phyloP scores from a whole-genome alignment of 2,888 invertebrate genomes.

The Melinopterus prodromus region DNA sequence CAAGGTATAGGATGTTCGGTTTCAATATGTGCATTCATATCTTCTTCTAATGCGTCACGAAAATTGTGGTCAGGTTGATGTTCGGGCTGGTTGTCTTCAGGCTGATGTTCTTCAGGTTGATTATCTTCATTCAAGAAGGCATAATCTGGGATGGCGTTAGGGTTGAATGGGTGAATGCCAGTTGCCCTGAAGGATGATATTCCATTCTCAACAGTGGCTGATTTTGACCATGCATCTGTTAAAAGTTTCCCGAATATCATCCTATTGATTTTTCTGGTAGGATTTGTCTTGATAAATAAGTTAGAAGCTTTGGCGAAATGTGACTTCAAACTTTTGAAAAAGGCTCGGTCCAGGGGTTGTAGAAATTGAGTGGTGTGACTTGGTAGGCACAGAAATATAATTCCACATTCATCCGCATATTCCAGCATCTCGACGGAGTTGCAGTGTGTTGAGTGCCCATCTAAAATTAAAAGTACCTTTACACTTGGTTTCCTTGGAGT shows the following conservation, averaged over 20 bases:
- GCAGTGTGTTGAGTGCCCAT: conserved; percentile 43
- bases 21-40: too few relatives aligned
- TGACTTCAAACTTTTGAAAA: conserved; percentile 36
- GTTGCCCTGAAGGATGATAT: conserved; percentile 36
- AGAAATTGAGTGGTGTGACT: conserved; percentile 41
- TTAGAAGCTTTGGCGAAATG: conserved; percentile 38
- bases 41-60: too few relatives aligned
- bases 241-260: conserved; percentile 39
- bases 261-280: conserved; percentile 36
- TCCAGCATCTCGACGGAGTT: conserved; percentile 41
- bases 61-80: not conserved
- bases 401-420: conserved; percentile 31
- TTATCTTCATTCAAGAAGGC: conserved; percentile 32
- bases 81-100: conserved; percentile 10
- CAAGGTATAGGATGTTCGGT: too few relatives aligned
- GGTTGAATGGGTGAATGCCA: conserved; percentile 37
- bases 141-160: too few relatives aligned
- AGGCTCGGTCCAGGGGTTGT: conserved; percentile 39
- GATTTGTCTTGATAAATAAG: conserved; percentile 33
- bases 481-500: conserved; percentile 37
- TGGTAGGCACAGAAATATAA: conserved; percentile 37
- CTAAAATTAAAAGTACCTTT: conserved; percentile 40
- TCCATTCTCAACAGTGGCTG: conserved; percentile 35
- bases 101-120: not conserved
- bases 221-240: conserved; percentile 34